phyloP scores from a whole-genome alignment of 2,797 vertebrate genomes.

The Microhierax caerulescens region DNA sequence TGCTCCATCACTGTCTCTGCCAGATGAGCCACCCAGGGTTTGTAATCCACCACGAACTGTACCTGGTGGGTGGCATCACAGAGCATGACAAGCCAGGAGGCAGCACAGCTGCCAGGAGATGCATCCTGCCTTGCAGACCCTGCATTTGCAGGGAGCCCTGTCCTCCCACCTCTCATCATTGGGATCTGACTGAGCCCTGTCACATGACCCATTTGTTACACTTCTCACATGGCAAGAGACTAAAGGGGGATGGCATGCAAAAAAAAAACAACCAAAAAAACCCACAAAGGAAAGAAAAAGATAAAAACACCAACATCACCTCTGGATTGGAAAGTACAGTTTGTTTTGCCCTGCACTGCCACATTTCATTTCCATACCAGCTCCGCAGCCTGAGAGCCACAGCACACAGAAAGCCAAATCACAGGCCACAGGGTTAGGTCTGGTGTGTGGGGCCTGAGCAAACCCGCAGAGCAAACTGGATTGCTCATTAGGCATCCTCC shows the following conservation, averaged over 20 bases:
- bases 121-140: neutral
- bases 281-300: neutral
- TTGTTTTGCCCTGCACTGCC: neutral
- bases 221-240: neutral
- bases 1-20: neutral
- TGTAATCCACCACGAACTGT: neutral
- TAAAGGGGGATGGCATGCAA: too few relatives aligned
- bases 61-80: neutral
- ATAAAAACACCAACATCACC: neutral
- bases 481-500: neutral
- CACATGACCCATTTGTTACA: fast-evolving
- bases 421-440: neutral
- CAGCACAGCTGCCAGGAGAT: neutral
- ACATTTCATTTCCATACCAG: neutral
- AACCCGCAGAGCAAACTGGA: neutral
- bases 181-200: neutral
- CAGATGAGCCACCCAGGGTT: neutral
- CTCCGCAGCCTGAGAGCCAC: neutral
- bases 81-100: neutral
- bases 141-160: neutral
- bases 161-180: neutral
- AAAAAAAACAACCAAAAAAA: neutral
- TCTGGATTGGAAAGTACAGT: neutral
- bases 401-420: neutral
- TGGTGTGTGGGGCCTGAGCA: neutral